Evolutionary conservation across 2,797 vertebrate species (phyloP), one percentile per base, ranked within the genome.

Genomic region (Morelia viridis): DNA sequence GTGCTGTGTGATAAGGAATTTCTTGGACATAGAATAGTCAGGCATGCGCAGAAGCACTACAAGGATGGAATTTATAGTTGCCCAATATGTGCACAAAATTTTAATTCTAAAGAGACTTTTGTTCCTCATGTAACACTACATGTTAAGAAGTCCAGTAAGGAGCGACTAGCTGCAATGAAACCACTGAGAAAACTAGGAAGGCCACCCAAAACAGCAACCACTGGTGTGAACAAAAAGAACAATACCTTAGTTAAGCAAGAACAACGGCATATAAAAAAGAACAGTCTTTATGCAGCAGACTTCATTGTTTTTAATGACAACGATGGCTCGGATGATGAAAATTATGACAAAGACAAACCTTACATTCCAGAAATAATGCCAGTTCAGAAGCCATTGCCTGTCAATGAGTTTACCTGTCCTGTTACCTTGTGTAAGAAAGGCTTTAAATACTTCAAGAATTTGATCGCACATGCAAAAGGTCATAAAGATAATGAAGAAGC

Each of bases 1-100:
- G 98, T 99, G 88, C 96, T 99, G 28, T 99, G 99, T 19, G 99
- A 99, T 96, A 99, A 99, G 96, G 99, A 99, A 96, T 99, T 99
- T 91, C 98, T 99, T 0, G 99, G 99, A 90, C 99, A 99, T 56
- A 97, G 99, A 97, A 99, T 99, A 96, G 99, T 99, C 80, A 98
- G 99, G 11, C 99, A 99, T 93, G 99, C 99, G 87, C 99, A 99
- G 92, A 99, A 98, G 95, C 99, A 99, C 97, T 98, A 98, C 56
- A 99, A 97, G 96, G 98, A 97, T 10, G 99, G 99, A 64, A 92
- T 97, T 93, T 99, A 99, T 94, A 99, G 97, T 95, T 99, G 99
- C 93, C 99, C 99, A 1, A 99, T 99, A 97, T 99, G 99, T 97
- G 97, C 98, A 89, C 98, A 99, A 88, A 98, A 98, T 71, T 99